Base-by-base conservation (phyloP, 2,888 invertebrate genomes). In the Drosophila seclusa region DNA sequence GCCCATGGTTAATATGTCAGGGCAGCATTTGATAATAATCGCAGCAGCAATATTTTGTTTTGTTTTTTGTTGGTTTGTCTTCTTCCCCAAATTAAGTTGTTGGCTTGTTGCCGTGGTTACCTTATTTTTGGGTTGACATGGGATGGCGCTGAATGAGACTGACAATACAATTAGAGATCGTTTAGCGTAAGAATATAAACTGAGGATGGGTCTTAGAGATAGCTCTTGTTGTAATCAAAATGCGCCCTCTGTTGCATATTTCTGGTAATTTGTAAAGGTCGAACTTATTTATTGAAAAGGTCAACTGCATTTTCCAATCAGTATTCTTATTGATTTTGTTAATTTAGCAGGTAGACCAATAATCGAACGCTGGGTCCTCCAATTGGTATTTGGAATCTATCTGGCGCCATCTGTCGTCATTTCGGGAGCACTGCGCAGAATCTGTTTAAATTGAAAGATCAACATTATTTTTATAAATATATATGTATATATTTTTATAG, bases 11-110 rank as follows among this genome's bases (percentile, higher is more conserved):
- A 76, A 80, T 80, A 86, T 79, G 80, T 74, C 79, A 68, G 67
- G 21, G 29, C 42, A 59, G 38, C 75, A 70, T 71, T 71, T 70
- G 84, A 87, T 82, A 55, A 75, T 83, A 83, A 83, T 83, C 85
- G 85, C 75, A 68, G 68, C 68, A 68, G 66, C 64, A 73, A 54
- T 75, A 64, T 70, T 70, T 24, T 38, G 21, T 0, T 13, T 11
- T 7, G 2, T 53, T 34, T 27, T 48, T 6, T 3, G 5, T 52
- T 29, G 18, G 27, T 29, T 50, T 34, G 16, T 49, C 29, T 57
- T 57, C 29, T 42, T 48, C 48, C 21, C 50, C 53, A 78, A 81
- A 87, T 78, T 81, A 67, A 87, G 82, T 65, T 78, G 78, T 80
- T 72, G 80, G 70, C 63, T 80, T 63, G 58, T 73, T 67, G 38